phyloP scores from a whole-genome alignment of 2,797 vertebrate species.

The Scomberomorus guttatus region DNA sequence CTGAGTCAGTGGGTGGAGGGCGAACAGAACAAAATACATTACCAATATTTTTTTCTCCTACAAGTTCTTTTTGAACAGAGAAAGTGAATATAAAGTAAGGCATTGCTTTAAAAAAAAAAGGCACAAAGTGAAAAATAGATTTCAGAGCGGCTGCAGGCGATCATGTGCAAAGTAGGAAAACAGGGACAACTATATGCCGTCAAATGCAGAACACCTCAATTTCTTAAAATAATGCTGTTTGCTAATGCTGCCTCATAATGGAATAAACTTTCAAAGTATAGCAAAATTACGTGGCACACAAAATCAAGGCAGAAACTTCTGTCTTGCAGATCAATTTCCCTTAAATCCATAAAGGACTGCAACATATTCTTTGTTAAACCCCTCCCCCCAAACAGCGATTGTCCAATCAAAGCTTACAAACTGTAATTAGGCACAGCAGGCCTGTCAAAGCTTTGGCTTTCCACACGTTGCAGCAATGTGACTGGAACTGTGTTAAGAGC shows the following conservation, averaged over 20 bases:
- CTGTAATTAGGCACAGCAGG: neutral
- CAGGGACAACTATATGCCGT: constrained; percentile 36
- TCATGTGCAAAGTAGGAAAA: constrained; percentile 29
- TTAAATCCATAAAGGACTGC: neutral
- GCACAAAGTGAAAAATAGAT: constrained; percentile 16
- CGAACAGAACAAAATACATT: constrained; percentile 53
- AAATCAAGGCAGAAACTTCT: constrained; percentile 22
- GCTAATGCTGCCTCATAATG: constrained; percentile 12
- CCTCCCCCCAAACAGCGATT: neutral
- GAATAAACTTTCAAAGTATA: constrained; percentile 20
- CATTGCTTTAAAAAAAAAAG: constrained; percentile 16
- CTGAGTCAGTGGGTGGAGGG: constrained; percentile 67
- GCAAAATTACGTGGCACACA: no score
- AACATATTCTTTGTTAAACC: neutral
- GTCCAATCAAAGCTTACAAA: constrained; percentile 1
- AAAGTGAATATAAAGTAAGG: constrained; percentile 54
- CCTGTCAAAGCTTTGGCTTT: neutral
- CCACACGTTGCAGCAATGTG: neutral
- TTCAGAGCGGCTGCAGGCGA: constrained; percentile 7
- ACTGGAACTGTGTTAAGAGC: no score
- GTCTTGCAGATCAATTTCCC: constrained; percentile 30
- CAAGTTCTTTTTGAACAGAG: constrained; percentile 26
- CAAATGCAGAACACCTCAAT: constrained; percentile 28
- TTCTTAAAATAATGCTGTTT: constrained; percentile 27
- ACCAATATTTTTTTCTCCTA: constrained; percentile 32